Conservation (phyloP, 1,140 invertebrate species). For the Musca domestica region DNA sequence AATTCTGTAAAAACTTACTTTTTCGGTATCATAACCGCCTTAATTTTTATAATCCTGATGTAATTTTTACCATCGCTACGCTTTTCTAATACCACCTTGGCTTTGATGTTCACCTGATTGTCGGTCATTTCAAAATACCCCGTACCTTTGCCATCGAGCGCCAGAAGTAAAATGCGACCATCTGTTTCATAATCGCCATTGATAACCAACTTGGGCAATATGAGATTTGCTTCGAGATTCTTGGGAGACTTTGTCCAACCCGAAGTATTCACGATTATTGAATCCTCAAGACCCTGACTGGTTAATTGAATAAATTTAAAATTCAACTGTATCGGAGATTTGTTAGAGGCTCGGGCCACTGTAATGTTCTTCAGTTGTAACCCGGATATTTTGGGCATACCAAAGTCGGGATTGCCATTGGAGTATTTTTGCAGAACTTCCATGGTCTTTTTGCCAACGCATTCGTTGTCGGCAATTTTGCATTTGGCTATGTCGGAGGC, state of each 20-base stretch:
- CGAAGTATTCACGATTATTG: conserved; percentile 36
- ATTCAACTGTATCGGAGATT: conserved; percentile 44
- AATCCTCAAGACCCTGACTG: conserved; percentile 41
- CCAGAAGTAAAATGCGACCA: conserved; percentile 57
- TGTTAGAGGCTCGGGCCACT: conserved; percentile 27
- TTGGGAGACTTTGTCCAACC: conserved; percentile 31
- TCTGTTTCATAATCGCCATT: conserved; percentile 55
- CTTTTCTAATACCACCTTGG: conserved; percentile 5
- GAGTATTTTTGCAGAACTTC: conserved; percentile 25
- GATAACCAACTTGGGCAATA: conserved; percentile 40
- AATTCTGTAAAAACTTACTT: conserved; percentile 32
- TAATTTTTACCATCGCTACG: conserved; percentile 25
- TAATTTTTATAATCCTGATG: conserved; percentile 36
- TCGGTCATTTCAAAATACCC: conserved; percentile 54
- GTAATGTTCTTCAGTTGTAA: conserved; percentile 34
- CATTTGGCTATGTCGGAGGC: conserved; percentile 34
- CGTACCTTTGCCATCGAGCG: conserved; percentile 56
- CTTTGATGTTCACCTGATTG: conserved; percentile 17
- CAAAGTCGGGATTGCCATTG: conserved; percentile 36
- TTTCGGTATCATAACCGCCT: conserved; percentile 49
- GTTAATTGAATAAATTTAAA: conserved; percentile 46
- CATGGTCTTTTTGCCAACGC: conserved; percentile 28
- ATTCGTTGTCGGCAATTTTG: conserved; percentile 27
- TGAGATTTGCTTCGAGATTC: conserved; percentile 28
- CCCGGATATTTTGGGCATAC: conserved; percentile 40